Conservation (phyloP, 53 echinoderm and acorn worm genomes). For the Henricia sp. region DNA sequence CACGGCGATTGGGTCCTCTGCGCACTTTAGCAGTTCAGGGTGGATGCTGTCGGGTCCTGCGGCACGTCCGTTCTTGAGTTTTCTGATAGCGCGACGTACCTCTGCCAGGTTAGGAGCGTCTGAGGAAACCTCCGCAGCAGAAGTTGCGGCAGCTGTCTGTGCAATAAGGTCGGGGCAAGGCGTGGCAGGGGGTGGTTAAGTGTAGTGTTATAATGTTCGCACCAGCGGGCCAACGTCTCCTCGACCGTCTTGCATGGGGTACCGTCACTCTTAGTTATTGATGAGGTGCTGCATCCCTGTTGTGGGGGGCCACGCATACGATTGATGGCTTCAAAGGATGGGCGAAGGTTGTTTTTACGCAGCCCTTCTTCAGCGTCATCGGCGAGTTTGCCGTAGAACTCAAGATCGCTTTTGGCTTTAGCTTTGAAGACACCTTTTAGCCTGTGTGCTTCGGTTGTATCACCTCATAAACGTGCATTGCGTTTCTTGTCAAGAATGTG, state of each 20-base stretch:
- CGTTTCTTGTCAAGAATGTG: no score
- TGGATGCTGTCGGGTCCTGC: not conserved
- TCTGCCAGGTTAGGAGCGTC: not conserved
- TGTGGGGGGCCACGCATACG: constrained; percentile 12
- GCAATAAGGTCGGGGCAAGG: not conserved
- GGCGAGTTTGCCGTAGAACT: not conserved
- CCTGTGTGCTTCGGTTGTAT: no score
- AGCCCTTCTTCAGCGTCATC: constrained; percentile 6
- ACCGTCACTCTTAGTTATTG: not conserved
- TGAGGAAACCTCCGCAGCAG: not conserved
- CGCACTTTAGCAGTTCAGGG: constrained; percentile 14
- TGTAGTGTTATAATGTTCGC: not conserved
- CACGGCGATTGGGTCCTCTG: not conserved
- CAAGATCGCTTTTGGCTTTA: no score
- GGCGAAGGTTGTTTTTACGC: constrained; percentile 4
- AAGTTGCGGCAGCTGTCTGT: not conserved
- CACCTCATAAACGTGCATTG: no score
- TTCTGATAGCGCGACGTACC: not conserved
- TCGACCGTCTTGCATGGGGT: constrained; percentile 8
- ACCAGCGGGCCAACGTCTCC: not conserved
- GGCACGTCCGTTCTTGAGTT: constrained; percentile 8
- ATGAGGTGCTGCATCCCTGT: not conserved
- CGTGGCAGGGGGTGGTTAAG: not conserved
- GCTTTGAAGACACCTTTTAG: no score
- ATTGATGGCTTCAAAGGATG: constrained; percentile 6